phyloP scores from a whole-genome alignment of 1,140 invertebrate genomes.

The Tetramorium parvispinum region DNA sequence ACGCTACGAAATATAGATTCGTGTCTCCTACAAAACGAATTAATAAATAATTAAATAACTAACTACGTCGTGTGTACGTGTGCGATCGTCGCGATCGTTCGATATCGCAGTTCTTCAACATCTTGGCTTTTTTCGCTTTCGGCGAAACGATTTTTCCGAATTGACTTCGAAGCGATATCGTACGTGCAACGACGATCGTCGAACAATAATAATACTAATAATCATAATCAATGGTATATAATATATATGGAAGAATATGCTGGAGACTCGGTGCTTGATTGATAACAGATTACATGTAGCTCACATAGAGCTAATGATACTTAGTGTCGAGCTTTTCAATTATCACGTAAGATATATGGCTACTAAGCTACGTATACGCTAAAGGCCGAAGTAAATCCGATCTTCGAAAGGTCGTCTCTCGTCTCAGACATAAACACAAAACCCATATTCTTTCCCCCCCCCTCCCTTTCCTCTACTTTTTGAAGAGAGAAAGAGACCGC shows the following conservation, averaged over 20 bases:
- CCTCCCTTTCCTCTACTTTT: not conserved
- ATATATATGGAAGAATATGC: slow-evolving; percentile 55
- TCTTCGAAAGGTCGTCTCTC: slow-evolving; percentile 14
- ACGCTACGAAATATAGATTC: slow-evolving; percentile 7
- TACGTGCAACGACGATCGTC: slow-evolving; percentile 9
- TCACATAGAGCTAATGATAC: slow-evolving; percentile 57
- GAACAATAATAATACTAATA: slow-evolving; percentile 34
- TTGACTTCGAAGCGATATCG: slow-evolving; percentile 10
- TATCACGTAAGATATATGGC: slow-evolving; percentile 65
- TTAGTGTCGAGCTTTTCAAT: slow-evolving; percentile 52
- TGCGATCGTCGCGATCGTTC: slow-evolving; percentile 10
- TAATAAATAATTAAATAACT: slow-evolving; percentile 36
- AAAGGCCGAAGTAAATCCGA: slow-evolving; percentile 36
- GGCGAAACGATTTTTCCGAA: not conserved
- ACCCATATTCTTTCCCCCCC: not conserved
- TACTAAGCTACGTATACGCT: slow-evolving; percentile 58
- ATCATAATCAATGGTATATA: slow-evolving; percentile 31
- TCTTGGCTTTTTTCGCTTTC: not conserved
- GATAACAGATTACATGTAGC: slow-evolving; percentile 53
- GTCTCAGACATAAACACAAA: not conserved
- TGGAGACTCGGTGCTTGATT: slow-evolving; percentile 48
- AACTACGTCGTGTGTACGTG: slow-evolving; percentile 3
- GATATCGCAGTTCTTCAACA: not conserved
- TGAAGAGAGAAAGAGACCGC: not conserved
- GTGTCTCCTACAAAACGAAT: slow-evolving; percentile 15